Base-by-base conservation (phyloP, 1,140 invertebrate genomes). In the Uloborus diversus region DNA sequence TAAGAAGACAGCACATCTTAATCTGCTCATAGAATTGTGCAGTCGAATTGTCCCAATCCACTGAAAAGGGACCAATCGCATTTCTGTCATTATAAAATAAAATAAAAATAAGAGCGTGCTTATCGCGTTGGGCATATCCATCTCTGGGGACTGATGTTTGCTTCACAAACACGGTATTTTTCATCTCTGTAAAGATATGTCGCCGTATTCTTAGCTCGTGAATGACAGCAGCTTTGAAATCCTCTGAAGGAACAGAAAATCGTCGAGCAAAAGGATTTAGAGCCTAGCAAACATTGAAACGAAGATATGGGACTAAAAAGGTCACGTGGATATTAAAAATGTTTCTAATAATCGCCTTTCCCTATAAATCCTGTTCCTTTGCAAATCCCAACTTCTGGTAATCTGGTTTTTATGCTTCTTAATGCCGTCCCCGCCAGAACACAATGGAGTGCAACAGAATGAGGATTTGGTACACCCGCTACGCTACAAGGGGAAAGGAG, bases 241-340 rank as follows among this genome's bases (percentile, higher is more conserved):
- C 69, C 65, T 73, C 69, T 30, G 20, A 61, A 73, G 69, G 53
- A 73, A 69, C 20, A 30, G 14, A 73, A 62, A 78, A 65, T 78
- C 49, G 61, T 27, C 49, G 47, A 66, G n/a, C n/a, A 66, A 66
- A 78, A 33, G 73, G 73, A 78, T 78, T 78, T 65, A 57, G 71
- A 17, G 28, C 30, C 4, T n/a, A 9, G 30, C 30, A 32, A 69
- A 56, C 42, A 37, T 14, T n/a, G 33, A 49, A 61, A 64, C 33
- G 37, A 69, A 57, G 53, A 71, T 59, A 56, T 17, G 51, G 56
- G 56, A 42, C 32, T 30, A 11, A 20, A 23, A 61, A 78, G 73
- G 73, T 78, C 73, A 78, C 73, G 73, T 78, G 73, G 73, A 78
- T 78, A 66, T 78, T 78, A 65, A 78, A 78, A 78, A 78, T 78